phyloP scores from a whole-genome alignment of 2,797 vertebrate genomes.

The Anisognathus igniventris region DNA sequence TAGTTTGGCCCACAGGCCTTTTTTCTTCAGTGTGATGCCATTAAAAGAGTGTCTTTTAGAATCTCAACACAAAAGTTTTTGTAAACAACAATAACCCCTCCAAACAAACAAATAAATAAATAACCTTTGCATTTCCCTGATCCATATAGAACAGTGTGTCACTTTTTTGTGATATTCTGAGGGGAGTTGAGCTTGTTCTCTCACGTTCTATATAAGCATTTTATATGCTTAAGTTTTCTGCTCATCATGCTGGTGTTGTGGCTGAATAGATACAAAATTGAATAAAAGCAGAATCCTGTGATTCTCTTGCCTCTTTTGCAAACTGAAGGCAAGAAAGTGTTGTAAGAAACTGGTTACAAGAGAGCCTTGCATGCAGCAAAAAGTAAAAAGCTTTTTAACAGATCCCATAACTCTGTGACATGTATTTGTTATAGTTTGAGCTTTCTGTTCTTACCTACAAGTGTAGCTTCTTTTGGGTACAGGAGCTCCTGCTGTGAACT shows the following conservation, averaged over 20 bases:
- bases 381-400: background rate
- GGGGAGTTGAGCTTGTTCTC: background rate
- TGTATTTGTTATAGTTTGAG: background rate
- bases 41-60: background rate
- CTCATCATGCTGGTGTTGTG: background rate
- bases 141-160: background rate
- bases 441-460: background rate
- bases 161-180: background rate
- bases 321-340: background rate
- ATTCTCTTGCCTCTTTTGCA: background rate
- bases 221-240: background rate
- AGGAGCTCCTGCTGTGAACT: background rate
- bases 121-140: background rate
- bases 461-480: background rate
- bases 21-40: background rate
- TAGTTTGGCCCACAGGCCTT: background rate
- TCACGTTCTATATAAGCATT: fast-evolving
- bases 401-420: fast-evolving
- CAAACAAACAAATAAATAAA: background rate
- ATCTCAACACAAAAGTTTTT: background rate
- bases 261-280: background rate
- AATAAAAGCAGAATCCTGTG: background rate
- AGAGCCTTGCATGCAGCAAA: background rate
- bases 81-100: background rate
- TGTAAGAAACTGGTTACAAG: background rate